These are phyloP conservation scores for Eudemis profundana DNA, from an alignment of 2,888 invertebrate species.

Conservation along the genomic window DNA sequence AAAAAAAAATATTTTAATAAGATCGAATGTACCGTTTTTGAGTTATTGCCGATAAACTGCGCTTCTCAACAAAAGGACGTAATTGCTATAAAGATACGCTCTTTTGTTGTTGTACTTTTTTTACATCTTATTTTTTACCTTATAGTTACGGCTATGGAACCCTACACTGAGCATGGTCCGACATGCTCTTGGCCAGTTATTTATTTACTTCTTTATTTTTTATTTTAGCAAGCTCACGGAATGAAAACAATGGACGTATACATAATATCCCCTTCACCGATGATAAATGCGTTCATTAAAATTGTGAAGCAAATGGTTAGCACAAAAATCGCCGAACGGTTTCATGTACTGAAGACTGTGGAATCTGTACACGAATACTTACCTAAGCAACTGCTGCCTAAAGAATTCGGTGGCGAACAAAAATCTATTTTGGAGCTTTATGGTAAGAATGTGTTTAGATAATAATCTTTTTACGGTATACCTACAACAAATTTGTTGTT, in stretches of 20 bases:
- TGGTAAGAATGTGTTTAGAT: constrained; percentile 54
- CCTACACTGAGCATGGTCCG: too few species aligned
- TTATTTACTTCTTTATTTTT: background rate
- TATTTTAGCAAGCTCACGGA: constrained; percentile 66
- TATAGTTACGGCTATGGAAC: too few species aligned
- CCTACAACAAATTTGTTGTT: too few species aligned
- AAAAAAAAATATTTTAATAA: too few species aligned
- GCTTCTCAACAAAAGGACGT: too few species aligned
- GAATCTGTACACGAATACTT: constrained; percentile 55
- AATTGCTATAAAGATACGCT: too few species aligned
- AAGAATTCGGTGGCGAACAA: constrained; percentile 66
- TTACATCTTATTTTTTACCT: too few species aligned
- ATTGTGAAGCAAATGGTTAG: constrained; percentile 62
- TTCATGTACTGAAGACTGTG: constrained; percentile 55
- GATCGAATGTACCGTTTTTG: too few species aligned
- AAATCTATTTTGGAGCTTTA: constrained; percentile 52
- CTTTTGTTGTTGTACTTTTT: too few species aligned
- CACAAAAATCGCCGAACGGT: constrained; percentile 58
- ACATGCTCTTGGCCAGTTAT: background rate
- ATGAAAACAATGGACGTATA: constrained; percentile 64
- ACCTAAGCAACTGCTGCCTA: constrained; percentile 60
- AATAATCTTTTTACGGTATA: background rate
- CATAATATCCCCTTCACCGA: constrained; percentile 59
- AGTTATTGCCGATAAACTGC: too few species aligned
- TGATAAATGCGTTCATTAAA: constrained; percentile 55